Conservation (phyloP, 1,140 invertebrate genomes). For the Cepaea nemoralis region DNA sequence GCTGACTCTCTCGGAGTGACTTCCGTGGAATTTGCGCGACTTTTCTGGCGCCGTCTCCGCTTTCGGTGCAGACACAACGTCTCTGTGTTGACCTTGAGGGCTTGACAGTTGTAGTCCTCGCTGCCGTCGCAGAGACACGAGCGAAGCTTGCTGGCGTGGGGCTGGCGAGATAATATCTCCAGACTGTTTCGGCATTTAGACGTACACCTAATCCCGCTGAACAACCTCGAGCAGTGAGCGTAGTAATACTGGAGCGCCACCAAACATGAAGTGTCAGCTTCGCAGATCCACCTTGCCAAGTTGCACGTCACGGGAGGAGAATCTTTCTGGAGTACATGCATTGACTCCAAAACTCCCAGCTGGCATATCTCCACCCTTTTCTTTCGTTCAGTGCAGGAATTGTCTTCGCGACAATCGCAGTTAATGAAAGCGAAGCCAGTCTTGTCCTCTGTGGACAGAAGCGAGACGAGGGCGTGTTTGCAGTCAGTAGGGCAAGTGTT, state of each 20-base stretch:
- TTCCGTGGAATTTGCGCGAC: background rate
- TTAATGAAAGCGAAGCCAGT: conserved; percentile 59
- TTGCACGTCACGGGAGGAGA: conserved; percentile 53
- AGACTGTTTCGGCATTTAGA: conserved; percentile 63
- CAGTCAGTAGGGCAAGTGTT: conserved; percentile 53
- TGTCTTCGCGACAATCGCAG: conserved; percentile 59
- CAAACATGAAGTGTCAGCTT: conserved; percentile 65
- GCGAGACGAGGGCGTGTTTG: conserved; percentile 59
- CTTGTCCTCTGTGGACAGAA: conserved; percentile 58
- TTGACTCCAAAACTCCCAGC: conserved; percentile 50
- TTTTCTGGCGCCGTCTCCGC: background rate
- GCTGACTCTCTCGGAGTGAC: too few species aligned
- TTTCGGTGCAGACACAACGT: conserved; percentile 48
- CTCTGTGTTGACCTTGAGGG: conserved; percentile 56
- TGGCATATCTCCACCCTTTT: conserved; percentile 56
- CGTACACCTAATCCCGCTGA: conserved; percentile 52
- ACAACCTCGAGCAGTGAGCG: conserved; percentile 52
- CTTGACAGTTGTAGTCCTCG: conserved; percentile 58
- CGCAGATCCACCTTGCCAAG: conserved; percentile 61
- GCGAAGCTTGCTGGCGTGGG: conserved; percentile 58
- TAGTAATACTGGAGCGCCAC: conserved; percentile 60
- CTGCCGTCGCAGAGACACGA: conserved; percentile 62
- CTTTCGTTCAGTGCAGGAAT: conserved; percentile 52
- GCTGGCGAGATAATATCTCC: conserved; percentile 60
- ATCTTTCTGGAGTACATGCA: conserved; percentile 49